phyloP scores from a whole-genome alignment of 2,113 vertebrate genomes.

The Corydoras maculifer region DNA sequence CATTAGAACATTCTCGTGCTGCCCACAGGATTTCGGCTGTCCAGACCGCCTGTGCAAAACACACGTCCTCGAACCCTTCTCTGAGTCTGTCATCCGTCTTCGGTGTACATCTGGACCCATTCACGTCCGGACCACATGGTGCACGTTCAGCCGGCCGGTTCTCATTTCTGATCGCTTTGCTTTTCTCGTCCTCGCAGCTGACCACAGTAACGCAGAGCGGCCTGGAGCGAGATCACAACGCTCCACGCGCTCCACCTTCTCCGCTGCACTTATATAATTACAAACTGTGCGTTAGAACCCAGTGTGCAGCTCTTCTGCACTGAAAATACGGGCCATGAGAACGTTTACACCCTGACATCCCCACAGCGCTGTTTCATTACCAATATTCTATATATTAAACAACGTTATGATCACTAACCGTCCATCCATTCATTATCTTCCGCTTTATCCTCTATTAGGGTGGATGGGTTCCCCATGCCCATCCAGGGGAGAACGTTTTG shows the following conservation, averaged over 20 bases:
- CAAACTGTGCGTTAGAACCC: slow-evolving; percentile 22
- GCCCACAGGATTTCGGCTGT: neutral
- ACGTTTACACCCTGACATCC: no score
- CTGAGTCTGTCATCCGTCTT: neutral
- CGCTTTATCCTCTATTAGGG: no score
- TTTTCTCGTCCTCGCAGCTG: neutral
- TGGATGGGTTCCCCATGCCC: no score
- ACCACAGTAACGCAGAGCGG: slow-evolving; percentile 14
- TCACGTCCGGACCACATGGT: neutral
- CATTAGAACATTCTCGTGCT: neutral
- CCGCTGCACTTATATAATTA: slow-evolving; percentile 32
- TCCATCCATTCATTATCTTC: no score
- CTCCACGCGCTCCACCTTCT: neutral
- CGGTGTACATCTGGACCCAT: neutral
- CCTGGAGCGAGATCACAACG: slow-evolving; percentile 29
- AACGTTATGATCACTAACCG: no score
- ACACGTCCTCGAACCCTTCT: neutral
- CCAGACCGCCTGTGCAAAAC: neutral
- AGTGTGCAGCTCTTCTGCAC: slow-evolving; percentile 17
- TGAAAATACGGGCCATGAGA: neutral
- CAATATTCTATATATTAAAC: no score
- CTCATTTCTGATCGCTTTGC: neutral
- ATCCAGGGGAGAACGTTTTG: no score
- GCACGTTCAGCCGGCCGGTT: neutral
- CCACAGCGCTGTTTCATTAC: no score